Base-by-base conservation (phyloP, 2,888 invertebrate species). In the Tetranychus piercei region DNA sequence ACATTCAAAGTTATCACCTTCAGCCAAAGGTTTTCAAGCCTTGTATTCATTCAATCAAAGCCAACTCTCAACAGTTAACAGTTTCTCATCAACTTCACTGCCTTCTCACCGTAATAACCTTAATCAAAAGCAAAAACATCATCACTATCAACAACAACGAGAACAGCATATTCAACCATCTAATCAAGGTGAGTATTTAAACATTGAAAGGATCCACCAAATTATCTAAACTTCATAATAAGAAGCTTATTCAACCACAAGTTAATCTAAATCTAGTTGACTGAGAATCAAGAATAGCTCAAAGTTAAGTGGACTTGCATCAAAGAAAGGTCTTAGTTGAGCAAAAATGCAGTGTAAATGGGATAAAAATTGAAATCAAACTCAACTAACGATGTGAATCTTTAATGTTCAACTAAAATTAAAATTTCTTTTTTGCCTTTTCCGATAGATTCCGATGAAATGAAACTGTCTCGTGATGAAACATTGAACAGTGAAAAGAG, bases 1-100 rank as follows among this genome's bases (percentile, higher is more conserved):
- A 5, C 15, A 43, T 44, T 43, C 20, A 11, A 45, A 6, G 20
- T 44, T 34, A 44, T 71, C 71, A 44, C 18, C 44, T 6, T 71
- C 20, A 18, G 20, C 71, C 8, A 20, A 71, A 71, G 71, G 71
- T 20, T 71, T 71, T 34, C 8, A 71, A 8, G 71, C 43, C n/a
- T 69, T 69, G 11, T 69, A 69, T 34, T 20, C 20, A 34, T 69
- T 69, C n/a, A 34, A 20, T 34, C 22, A 69, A 34, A 69, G 9
- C n/a, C 69, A 69, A 65, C 65, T 34, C 34, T 34, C 34, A n/a
- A n/a, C n/a, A 34, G 34, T 34, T 5, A 34, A 34, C 34, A 34
- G 34, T 34, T 5, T 34, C 34, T 55, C 55, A 55, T 55, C 9
- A 45, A 45, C 45, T 45, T 45, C 55, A 55, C 55, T 55, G 15